These are phyloP conservation scores for Umimayanthus chanpuru DNA, from an alignment of 92 coral and sea anemone species.

Conservation along the genomic window DNA sequence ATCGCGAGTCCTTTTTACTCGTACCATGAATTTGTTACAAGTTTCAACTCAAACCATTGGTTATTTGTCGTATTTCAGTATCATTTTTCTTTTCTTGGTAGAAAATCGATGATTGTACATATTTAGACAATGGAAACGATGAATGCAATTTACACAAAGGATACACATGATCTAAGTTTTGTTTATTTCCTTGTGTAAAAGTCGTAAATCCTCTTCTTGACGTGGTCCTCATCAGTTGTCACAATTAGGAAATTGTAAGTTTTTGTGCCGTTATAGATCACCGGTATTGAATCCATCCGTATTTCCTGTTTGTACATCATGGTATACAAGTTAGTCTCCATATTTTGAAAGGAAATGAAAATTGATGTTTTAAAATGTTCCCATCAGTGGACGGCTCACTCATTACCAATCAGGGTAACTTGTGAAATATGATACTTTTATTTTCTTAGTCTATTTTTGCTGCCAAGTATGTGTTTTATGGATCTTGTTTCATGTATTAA, in stretches of 20 bases:
- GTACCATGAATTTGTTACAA: background rate
- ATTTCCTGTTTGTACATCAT: background rate
- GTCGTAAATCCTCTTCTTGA: conserved; percentile 5
- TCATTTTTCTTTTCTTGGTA: background rate
- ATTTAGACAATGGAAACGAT: conserved; percentile 2
- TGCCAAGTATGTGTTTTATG: background rate
- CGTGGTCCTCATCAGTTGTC: background rate
- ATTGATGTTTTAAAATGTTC: conserved; percentile 23
- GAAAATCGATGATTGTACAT: background rate
- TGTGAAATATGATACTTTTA: background rate
- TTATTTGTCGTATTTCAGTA: background rate
- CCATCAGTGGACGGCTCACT: background rate
- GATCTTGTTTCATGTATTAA: background rate
- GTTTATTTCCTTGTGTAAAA: conserved; percentile 14
- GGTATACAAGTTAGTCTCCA: background rate
- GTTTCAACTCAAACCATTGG: background rate
- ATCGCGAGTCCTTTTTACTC: background rate
- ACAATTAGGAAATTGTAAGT: background rate
- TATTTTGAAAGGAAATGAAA: conserved; percentile 3
- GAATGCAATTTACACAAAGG: background rate
- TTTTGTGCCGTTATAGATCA: background rate
- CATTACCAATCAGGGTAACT: background rate
- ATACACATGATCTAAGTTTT: background rate
- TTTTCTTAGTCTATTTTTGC: background rate
- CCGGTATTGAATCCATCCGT: background rate